A percentile compares a stretch with the other conserved stretches of the same genome.
Evolutionary conservation across 2,888 invertebrate genomes (phyloP).

Genomic region (Chloroclysta siterata): DNA sequence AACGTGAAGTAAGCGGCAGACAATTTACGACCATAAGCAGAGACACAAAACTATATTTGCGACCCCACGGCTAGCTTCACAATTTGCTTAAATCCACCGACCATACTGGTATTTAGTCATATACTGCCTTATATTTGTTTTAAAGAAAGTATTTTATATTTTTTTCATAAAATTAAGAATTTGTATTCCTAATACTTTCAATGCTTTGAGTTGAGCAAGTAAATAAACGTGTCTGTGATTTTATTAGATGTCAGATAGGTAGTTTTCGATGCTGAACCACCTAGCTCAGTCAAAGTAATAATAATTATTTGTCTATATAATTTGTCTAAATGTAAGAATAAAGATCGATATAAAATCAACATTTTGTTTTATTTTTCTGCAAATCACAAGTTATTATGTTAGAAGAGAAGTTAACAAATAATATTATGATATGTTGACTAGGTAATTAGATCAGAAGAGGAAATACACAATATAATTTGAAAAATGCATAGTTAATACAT

Average conservation of each 20-base stretch:
- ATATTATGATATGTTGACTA: conserved; percentile 24
- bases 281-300: conserved; percentile 13
- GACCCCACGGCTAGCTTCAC: too few relatives aligned
- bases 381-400: conserved; percentile 19
- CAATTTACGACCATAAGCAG: too few relatives aligned
- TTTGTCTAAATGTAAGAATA: conserved; percentile 11
- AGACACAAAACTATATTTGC: too few relatives aligned
- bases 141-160: not conserved
- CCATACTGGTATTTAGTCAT: not conserved
- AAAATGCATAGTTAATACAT: conserved; percentile 18
- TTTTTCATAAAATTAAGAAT: not conserved
- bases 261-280: conserved; percentile 11
- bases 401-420: not conserved
- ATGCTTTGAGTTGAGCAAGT: conserved; percentile 14
- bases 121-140: not conserved
- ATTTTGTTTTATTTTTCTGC: conserved; percentile 20
- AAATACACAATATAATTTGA: conserved; percentile 9
- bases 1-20: too few relatives aligned
- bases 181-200: conserved; percentile 23
- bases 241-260: conserved; percentile 4
- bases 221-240: conserved; percentile 28
- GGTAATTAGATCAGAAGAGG: conserved; percentile 1
- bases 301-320: not conserved
- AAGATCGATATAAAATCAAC: conserved; percentile 22
- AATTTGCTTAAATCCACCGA: too few relatives aligned